Evolutionary conservation across 2,113 vertebrate species (phyloP).

Genomic region (Dissostichus mawsoni): DNA sequence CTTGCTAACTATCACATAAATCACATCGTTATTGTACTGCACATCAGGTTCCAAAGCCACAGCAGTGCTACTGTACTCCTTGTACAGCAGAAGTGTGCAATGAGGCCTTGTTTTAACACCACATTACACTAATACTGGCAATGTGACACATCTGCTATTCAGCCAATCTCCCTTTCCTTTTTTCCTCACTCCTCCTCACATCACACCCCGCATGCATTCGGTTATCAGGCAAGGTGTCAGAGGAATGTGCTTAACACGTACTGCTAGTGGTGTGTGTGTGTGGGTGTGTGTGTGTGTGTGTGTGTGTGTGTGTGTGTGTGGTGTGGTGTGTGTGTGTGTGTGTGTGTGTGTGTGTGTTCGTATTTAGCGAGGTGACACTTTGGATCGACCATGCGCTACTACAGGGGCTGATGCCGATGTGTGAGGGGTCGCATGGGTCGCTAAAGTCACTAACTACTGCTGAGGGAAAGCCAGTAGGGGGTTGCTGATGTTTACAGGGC

Average conservation of each 20-base stretch:
- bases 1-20: not conserved
- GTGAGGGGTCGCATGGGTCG: slow-evolving; percentile 63
- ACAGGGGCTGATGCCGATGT: slow-evolving; percentile 43
- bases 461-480: slow-evolving; percentile 42
- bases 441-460: slow-evolving; percentile 76
- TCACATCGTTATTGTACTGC: not conserved
- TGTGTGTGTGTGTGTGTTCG: slow-evolving; percentile 20
- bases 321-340: slow-evolving; percentile 34
- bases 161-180: slow-evolving; percentile 15
- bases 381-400: slow-evolving; percentile 60
- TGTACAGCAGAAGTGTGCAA: slow-evolving; percentile 25
- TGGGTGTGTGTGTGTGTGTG: slow-evolving; percentile 23
- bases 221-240: slow-evolving; percentile 68
- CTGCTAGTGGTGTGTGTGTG: slow-evolving; percentile 27
- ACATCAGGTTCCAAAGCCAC: slow-evolving; percentile 11
- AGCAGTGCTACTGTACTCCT: not conserved
- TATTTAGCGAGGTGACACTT: slow-evolving; percentile 76
- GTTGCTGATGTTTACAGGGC: slow-evolving; percentile 64
- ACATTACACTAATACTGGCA: slow-evolving; percentile 42
- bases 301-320: not conserved
- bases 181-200: slow-evolving; percentile 26
- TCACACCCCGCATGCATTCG: slow-evolving; percentile 55
- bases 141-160: slow-evolving; percentile 40
- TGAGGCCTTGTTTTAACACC: slow-evolving; percentile 51
- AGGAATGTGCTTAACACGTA: slow-evolving; percentile 61